Conservation (phyloP, 2,113 vertebrate species). For the Narcine bancroftii region DNA sequence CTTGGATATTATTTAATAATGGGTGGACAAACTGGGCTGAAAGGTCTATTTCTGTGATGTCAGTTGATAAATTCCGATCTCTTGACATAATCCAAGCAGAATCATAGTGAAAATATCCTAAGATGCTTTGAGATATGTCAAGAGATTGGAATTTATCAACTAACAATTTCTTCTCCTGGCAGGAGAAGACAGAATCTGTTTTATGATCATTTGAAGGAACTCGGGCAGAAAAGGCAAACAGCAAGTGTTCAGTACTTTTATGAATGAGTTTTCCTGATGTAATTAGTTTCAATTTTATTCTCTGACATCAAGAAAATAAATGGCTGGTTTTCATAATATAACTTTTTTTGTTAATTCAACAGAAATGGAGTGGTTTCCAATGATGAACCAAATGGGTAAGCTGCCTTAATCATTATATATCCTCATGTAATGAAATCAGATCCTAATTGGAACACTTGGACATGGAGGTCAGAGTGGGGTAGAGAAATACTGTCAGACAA, state of each 20-base stretch:
- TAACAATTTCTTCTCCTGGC: too few relatives aligned
- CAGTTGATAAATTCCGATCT: background rate
- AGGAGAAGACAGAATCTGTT: background rate
- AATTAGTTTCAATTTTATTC: background rate
- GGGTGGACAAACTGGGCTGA: too few relatives aligned
- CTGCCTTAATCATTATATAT: too few relatives aligned
- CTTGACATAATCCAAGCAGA: background rate
- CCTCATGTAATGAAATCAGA: too few relatives aligned
- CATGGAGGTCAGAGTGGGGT: too few relatives aligned
- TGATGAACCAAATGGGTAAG: too few relatives aligned
- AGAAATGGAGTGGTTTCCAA: background rate
- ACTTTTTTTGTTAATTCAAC: background rate
- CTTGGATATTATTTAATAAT: too few relatives aligned
- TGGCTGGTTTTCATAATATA: background rate
- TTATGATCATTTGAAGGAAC: background rate
- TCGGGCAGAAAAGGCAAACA: too few relatives aligned
- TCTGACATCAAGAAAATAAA: background rate
- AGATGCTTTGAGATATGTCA: accelerated
- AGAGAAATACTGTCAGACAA: too few relatives aligned
- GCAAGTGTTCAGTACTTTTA: background rate
- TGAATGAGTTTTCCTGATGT: background rate
- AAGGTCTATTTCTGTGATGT: too few relatives aligned
- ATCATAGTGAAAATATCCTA: background rate
- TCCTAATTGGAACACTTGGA: too few relatives aligned
- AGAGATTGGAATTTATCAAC: too few relatives aligned